Evolutionary conservation across 2,113 vertebrate genomes (phyloP).

Genomic region (Tenrec ecaudatus): DNA sequence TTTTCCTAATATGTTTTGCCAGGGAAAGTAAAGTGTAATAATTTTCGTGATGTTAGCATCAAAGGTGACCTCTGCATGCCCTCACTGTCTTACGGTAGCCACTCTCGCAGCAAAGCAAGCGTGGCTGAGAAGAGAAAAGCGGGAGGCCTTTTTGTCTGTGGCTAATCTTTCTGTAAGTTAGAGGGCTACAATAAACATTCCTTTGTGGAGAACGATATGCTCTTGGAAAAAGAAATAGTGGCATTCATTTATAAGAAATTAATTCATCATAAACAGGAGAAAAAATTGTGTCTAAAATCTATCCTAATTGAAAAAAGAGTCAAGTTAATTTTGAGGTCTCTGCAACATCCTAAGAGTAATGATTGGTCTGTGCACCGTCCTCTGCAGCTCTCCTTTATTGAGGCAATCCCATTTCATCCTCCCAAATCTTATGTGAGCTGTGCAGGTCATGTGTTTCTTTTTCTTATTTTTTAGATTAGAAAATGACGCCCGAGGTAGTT

Average conservation of each 20-base stretch:
- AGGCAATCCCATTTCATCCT: background rate
- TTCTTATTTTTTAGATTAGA: constrained; percentile 24
- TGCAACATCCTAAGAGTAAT: background rate
- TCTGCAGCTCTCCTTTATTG: background rate
- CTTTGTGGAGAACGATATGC: constrained; percentile 51
- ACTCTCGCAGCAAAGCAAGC: constrained; percentile 71
- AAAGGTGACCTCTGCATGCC: constrained; percentile 57
- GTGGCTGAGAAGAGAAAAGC: background rate
- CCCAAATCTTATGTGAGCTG: background rate
- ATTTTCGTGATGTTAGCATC: constrained; percentile 44
- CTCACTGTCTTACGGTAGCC: constrained; percentile 52
- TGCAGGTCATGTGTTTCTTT: background rate
- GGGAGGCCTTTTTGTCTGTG: constrained; percentile 48
- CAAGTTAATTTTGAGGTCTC: background rate
- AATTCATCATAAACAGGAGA: background rate
- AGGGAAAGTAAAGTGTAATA: constrained; percentile 23
- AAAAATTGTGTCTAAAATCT: constrained; percentile 44
- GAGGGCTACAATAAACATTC: background rate
- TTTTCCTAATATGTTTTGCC: constrained; percentile 41
- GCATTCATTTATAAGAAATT: constrained; percentile 46
- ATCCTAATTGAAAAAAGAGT: constrained; percentile 39
- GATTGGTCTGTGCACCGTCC: background rate
- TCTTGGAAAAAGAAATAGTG: constrained; percentile 35
- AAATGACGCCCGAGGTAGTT: background rate
- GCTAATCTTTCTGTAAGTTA: constrained; percentile 59